Percentiles rank a stretch among this genome's conserved stretches.
phyloP scores from a whole-genome alignment of 1,140 invertebrate genomes.

The Anastrepha ludens region DNA sequence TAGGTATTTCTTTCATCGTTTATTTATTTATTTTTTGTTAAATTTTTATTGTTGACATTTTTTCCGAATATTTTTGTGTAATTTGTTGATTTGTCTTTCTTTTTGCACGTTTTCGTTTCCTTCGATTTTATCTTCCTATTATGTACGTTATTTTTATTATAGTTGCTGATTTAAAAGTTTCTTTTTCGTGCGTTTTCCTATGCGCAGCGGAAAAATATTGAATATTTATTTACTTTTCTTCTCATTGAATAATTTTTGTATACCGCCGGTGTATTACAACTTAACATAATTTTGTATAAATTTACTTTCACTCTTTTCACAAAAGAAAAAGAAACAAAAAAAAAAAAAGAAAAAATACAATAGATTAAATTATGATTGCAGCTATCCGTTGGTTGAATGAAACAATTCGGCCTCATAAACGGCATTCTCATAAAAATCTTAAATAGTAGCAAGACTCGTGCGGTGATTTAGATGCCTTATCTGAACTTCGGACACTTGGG shows the following conservation, averaged over 20 bases:
- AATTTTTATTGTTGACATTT: conserved; percentile 28
- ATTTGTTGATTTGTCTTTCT: conserved; percentile 7
- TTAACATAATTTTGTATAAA: conserved; percentile 31
- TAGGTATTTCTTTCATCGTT: conserved; percentile 13
- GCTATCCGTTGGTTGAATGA: neutral
- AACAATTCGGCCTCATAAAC: neutral
- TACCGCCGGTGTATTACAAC: neutral
- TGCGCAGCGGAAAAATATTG: neutral
- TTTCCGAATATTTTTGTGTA: conserved; percentile 18
- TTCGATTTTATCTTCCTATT: neutral
- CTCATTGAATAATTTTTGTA: conserved; percentile 29
- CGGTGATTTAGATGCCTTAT: too few species aligned
- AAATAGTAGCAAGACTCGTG: too few species aligned
- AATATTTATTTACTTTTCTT: conserved; percentile 37
- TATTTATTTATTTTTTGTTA: neutral
- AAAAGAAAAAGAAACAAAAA: neutral
- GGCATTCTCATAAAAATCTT: too few species aligned
- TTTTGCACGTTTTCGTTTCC: conserved; percentile 29
- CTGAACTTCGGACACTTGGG: too few species aligned
- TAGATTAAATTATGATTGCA: neutral
- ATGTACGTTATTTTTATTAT: neutral
- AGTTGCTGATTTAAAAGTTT: conserved; percentile 22
- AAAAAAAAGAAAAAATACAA: neutral
- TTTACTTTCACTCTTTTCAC: conserved; percentile 28
- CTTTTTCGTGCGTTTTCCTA: neutral